These are phyloP conservation scores for Catharus ustulatus DNA, from an alignment of 2,797 vertebrate species.

Conservation along the genomic window DNA sequence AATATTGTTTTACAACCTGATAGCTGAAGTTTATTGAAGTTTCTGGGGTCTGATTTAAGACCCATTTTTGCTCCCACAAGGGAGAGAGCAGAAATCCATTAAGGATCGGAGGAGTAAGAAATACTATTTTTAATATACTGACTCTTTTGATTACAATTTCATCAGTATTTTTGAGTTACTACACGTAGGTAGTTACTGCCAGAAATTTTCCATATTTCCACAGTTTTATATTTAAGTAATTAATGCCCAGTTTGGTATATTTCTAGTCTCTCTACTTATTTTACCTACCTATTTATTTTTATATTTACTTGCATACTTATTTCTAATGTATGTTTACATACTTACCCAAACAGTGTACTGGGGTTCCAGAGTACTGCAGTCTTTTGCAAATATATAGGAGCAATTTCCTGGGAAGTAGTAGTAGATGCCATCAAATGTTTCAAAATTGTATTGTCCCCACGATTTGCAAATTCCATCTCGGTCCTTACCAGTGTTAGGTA, in stretches of 20 bases:
- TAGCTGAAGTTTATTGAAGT: background rate
- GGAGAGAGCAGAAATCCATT: background rate
- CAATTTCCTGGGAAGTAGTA: conserved; percentile 97
- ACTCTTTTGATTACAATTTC: background rate
- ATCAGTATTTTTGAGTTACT: conserved; percentile 5
- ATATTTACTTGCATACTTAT: background rate
- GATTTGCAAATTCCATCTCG: conserved; percentile 96
- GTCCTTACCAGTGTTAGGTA: conserved; percentile 92
- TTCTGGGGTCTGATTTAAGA: background rate
- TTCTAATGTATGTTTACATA: background rate
- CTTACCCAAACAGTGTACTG: conserved; percentile 97
- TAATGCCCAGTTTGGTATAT: background rate
- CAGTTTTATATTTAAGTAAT: background rate
- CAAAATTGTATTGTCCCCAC: conserved; percentile 96
- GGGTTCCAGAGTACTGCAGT: conserved; percentile 87
- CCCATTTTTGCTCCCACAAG: background rate
- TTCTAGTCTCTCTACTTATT: background rate
- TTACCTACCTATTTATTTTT: background rate
- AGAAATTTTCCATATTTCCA: background rate
- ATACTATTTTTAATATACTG: conserved; percentile 10
- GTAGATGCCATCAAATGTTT: conserved; percentile 98
- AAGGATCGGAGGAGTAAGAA: background rate
- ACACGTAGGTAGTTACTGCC: background rate
- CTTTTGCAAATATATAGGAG: conserved; percentile 96
- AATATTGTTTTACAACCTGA: background rate